Conservation (phyloP, 2,797 vertebrate species). For the Pelodytes ibericus region DNA sequence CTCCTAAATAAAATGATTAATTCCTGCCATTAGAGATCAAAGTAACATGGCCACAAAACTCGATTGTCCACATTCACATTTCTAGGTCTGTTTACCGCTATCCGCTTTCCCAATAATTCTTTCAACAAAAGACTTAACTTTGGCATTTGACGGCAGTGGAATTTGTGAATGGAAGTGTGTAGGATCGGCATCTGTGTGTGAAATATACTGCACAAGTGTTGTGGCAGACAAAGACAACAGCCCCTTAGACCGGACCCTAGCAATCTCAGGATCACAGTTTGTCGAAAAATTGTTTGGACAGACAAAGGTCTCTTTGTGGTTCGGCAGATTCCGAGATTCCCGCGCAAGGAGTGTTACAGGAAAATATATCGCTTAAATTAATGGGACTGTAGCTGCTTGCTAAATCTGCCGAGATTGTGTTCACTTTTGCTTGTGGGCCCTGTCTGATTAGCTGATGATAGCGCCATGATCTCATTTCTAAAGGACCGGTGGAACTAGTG, state of each 20-base stretch:
- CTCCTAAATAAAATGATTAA: constrained; percentile 78
- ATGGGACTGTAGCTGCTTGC: constrained; percentile 14
- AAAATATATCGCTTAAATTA: constrained; percentile 28
- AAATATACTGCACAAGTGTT: constrained; percentile 73
- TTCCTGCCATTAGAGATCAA: constrained; percentile 81
- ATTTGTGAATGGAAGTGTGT: constrained; percentile 80
- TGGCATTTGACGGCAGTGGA: constrained; percentile 69
- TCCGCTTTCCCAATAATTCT: constrained; percentile 74
- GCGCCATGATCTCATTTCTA: too few relatives aligned
- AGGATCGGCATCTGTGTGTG: constrained; percentile 73
- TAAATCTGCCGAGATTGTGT: too few relatives aligned
- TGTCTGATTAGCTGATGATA: too few relatives aligned
- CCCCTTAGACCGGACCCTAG: constrained; percentile 70
- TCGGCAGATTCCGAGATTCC: constrained; percentile 59
- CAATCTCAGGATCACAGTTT: constrained; percentile 75
- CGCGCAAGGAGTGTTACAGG: constrained; percentile 9
- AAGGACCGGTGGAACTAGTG: too few relatives aligned
- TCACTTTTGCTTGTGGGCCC: too few relatives aligned
- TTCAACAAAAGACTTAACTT: constrained; percentile 69
- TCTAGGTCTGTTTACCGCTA: constrained; percentile 68
- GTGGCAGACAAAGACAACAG: constrained; percentile 84
- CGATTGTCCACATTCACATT: constrained; percentile 72
- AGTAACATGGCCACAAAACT: constrained; percentile 78
- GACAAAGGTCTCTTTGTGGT: constrained; percentile 69
- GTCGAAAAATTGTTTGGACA: constrained; percentile 64